Base-by-base conservation (phyloP, 2,113 vertebrate species). In the Amblyopsis rosae region DNA sequence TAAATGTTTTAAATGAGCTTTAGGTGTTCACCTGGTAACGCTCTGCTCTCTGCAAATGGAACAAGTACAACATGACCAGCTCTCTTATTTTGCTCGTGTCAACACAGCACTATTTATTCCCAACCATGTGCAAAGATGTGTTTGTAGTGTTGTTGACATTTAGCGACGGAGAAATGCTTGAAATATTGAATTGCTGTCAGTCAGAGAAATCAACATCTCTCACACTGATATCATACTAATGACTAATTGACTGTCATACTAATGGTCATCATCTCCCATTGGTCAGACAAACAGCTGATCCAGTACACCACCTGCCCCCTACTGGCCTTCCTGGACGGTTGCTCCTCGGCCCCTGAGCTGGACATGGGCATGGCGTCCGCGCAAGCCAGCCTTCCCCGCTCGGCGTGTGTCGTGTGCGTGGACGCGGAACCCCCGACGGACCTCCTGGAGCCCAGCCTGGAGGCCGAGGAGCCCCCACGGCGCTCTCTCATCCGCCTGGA, bases 231-330 rank as follows among this genome's bases (percentile, higher is more conserved):
- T n/a, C n/a, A n/a, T n/a, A n/a, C n/a, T n/a, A n/a, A n/a, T n/a
- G n/a, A n/a, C n/a, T n/a, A n/a, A n/a, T n/a, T n/a, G n/a, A n/a
- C n/a, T 26, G 26, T 26, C 26, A 26, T 26, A 26, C 26, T 26
- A 19, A 19, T 19, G 19, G 19, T 19, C 19, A 26, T 26, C 26
- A 26, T 26, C 26, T 26, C 26, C 26, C 49, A 51, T 59, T 1
- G 70, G 15, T 69, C 56, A 96, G 97, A 96, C 68, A 97, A 96
- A 70, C 97, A 96, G 79, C 87, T 99, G 82, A 93, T 98, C 84
- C 96, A 99, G 86, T 98, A 97, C 79, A 98, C 95, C 1, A 91
- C 93, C 0, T 96, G 94, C 75, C 96, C 97, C 50, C 92, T 98
- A 72, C 88, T 98, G 76, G 95, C 96, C 55, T 94, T 97, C 82